Evolutionary conservation across 2,797 vertebrate genomes (phyloP), one percentile per base, ranked within the genome.

Genomic region (Emydoidea blandingii): DNA sequence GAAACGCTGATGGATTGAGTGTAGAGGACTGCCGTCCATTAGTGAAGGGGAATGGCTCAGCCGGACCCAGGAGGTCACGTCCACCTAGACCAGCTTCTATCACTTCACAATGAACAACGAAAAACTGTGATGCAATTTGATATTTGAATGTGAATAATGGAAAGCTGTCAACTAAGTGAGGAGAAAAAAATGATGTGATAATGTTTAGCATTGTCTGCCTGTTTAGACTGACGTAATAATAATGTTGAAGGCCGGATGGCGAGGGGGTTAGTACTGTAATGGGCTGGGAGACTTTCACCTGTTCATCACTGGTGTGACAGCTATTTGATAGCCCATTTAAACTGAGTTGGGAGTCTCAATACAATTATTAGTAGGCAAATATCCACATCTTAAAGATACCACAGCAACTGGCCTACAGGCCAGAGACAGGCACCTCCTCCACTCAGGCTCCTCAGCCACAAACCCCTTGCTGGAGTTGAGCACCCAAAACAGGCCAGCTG

Each of bases 51-150:
- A 83, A 53, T 15, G 16, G 96, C 91, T 90, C 50, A 29, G 95
- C 80, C 0, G 3, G 87, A 91, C 95, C 56, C 14, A 0, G 3
- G 0, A 89, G 82, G 80, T 95, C 96, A 94, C 86, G 93, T 96
- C 95, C 94, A 0, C 4, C 94, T 79, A 81, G 11, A 2, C 87
- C 23, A 93, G 94, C 89, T 94, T 31, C 74, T 18, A 16, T 31
- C 74, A 16, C 27, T 9, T 49, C 96, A 85, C 85, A 44, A 1
- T 44, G 88, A 88, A 53, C 91, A 90, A 92, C 87, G 88, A 82
- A 87, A 84, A 89, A 47, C 90, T 91, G 96, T 97, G 96, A 94
- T 96, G 95, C 96, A 94, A 15, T 57, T 89, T 3, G 31, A 52
- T 79, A 94, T 86, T 1, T 53, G 83, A 94, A 15, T 85, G 57